Evolutionary conservation across 2,888 invertebrate genomes (phyloP), one percentile per base, ranked within the genome.

Genomic region (Romanomermis culicivorax): DNA sequence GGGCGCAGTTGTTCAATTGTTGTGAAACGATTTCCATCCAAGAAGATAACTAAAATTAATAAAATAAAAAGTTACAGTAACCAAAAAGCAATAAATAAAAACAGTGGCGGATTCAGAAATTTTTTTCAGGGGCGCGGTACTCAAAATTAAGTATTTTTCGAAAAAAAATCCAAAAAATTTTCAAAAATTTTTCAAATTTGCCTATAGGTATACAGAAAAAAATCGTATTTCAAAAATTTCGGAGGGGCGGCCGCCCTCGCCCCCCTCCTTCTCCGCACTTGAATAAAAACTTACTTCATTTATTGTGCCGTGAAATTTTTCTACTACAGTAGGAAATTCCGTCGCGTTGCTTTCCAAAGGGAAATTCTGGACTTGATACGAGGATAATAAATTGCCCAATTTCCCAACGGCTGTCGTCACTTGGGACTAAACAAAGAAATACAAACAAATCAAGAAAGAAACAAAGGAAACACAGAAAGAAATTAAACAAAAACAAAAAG

Each of bases 11-110:
- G 2, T 3, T 27, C 29, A 56, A 24, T 42, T 56, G 56, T 49
- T 56, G 56, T 7, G 2, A 29, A 20, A 56, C 50, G 27, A 56
- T 7, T 26, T 56, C 50, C 53, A 53, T 49, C 42, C 56, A 56
- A n/a, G 48, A 30, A 29, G 50, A 29, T 11, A 49, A 29, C 50
- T 49, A 20, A 27, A 49, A 25, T 23, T 36, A 7, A 36, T 36
- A 36, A 36, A 36, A 11, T 36, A 17, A 36, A 36, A 36, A 36
- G 36, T 11, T 36, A 11, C 17, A 36, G 17, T 36, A 11, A 11
- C 17, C 11, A 7, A 36, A 36, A 17, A 11, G 17, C 7, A 11
- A 11, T 17, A 36, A 36, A 36, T 36, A 36, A 36, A 36, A 36
- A n/a, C n/a, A n/a, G n/a, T n/a, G n/a, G n/a, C n/a, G n/a, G n/a